These are phyloP conservation scores for Metallyticus violacea DNA, from an alignment of 2,888 invertebrate species.

Conservation along the genomic window DNA sequence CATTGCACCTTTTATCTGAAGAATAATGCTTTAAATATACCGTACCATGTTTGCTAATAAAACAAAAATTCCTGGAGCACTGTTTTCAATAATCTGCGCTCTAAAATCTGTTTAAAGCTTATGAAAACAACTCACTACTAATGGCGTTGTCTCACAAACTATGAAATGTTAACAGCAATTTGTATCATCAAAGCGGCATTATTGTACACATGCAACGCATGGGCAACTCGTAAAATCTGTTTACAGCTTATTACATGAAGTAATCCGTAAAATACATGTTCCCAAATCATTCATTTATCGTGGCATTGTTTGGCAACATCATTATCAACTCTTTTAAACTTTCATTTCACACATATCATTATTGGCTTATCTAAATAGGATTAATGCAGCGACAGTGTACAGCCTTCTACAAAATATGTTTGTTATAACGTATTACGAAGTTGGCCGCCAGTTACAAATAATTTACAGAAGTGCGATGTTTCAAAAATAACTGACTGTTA, in stretches of 20 bases:
- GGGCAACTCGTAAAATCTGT: neutral
- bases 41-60: too few relatives aligned
- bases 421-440: too few relatives aligned
- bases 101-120: too few relatives aligned
- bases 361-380: neutral
- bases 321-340: too few relatives aligned
- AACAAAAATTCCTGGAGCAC: too few relatives aligned
- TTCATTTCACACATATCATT: too few relatives aligned
- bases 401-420: neutral
- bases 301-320: neutral
- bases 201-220: too few relatives aligned
- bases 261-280: neutral
- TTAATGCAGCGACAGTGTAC: neutral
- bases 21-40: too few relatives aligned
- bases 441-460: too few relatives aligned
- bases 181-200: neutral
- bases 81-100: too few relatives aligned
- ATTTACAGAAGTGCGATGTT: too few relatives aligned
- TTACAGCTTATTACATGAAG: neutral
- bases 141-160: neutral
- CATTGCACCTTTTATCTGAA: neutral
- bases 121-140: neutral
- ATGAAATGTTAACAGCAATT: neutral
- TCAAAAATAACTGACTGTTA: too few relatives aligned
- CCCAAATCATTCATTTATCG: neutral